Conservation (phyloP, 2,113 vertebrate species). For the Ceyx margarethae region DNA sequence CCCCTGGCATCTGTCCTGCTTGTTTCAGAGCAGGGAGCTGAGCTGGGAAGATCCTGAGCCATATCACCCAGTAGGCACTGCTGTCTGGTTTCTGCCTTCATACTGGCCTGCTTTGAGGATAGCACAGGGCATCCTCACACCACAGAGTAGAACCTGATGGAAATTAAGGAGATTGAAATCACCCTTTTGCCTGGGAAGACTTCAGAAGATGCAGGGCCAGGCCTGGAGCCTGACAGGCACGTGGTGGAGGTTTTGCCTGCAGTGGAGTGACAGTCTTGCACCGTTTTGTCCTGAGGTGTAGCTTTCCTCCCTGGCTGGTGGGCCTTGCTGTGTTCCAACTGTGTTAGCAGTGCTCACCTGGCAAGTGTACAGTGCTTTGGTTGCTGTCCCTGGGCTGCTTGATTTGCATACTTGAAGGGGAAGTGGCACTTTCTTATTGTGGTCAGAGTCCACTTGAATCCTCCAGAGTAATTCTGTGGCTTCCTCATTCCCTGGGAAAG, state of each 20-base stretch:
- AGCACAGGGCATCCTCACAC: accelerated
- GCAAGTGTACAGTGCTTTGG: not conserved
- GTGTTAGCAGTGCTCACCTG: not conserved
- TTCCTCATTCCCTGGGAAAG: constrained; percentile 22
- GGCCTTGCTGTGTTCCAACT: accelerated
- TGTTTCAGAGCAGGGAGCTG: not conserved
- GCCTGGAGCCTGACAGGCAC: not conserved
- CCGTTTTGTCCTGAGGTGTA: not conserved
- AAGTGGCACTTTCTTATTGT: constrained; percentile 36
- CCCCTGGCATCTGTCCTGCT: not conserved
- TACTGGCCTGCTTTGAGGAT: not conserved
- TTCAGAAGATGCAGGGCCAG: not conserved
- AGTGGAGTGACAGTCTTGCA: not conserved
- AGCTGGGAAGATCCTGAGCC: not conserved
- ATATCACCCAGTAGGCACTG: not conserved
- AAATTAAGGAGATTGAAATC: not conserved
- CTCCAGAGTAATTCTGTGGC: constrained; percentile 27
- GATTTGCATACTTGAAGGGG: not conserved
- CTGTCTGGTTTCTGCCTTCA: not conserved
- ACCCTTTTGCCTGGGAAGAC: not conserved
- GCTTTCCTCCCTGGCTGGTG: accelerated
- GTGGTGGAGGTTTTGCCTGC: not conserved
- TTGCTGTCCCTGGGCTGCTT: not conserved
- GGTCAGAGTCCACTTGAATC: constrained; percentile 28
- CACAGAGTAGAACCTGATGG: not conserved